Evolutionary conservation across 2,797 vertebrate genomes (phyloP), one percentile per base, ranked within the genome.

Genomic region (Pagetopsis macropterus): DNA sequence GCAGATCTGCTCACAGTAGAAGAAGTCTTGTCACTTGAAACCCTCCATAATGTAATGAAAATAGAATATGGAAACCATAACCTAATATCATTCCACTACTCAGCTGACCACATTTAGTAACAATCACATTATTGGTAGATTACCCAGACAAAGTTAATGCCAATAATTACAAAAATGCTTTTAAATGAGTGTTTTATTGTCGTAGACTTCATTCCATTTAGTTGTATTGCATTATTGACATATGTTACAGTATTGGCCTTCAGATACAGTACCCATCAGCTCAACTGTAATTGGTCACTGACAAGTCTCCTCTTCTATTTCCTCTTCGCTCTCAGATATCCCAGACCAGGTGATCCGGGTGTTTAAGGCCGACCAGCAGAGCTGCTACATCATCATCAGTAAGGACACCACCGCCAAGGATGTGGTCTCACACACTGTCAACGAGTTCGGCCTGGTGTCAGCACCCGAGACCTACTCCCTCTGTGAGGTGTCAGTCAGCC

Each of bases 301-400:
- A 78, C 10, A 27, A 17, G 49, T 31, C 10, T 21, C 12, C 16
- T 69, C 17, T 56, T 62, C 66, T 37, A 14, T 21, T 16, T 72
- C 55, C 48, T 43, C 55, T 21, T 15, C 43, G 1, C 55, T 27
- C 31, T 33, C 78, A 99, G 98, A 99, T 90, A 96, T 97, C 88
- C 97, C 97, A 0, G 97, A 99, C 89, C 97, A 99, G 91, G 98
- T 98, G 76, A 98, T 99, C 54, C 91, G 97, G 57, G 97, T 99
- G 81, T 99, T 99, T 90, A 98, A 96, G 89, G 97, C 96, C 0
- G 98, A 99, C 91, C 98, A 99, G 84, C 97, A 98, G 91, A 99
- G 98, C 76, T 98, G 97, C 89, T 99, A 98, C 92, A 97, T 99
- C 85, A 97, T 99, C 90, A 98, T 99, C 92, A 97, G 97, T 90